Evolutionary conservation across 53 echinoderm and acorn worm genomes (phyloP).

Genomic region (Henricia sp.): DNA sequence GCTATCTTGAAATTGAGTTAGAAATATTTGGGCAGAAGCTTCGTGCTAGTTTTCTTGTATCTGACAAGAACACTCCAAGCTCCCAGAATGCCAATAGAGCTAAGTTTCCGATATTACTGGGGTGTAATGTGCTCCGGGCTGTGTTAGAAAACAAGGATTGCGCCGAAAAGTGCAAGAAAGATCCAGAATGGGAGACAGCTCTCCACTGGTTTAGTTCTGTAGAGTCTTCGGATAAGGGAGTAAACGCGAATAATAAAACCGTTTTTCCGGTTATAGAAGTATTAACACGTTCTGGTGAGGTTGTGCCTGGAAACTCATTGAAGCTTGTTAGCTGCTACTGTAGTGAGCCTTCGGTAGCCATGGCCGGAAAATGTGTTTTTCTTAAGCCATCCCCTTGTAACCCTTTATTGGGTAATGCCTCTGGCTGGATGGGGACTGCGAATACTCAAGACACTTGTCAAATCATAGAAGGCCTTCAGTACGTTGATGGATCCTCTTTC

Average conservation of each 20-base stretch:
- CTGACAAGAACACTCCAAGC: background rate
- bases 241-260: too few relatives aligned
- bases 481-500: background rate
- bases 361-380: background rate
- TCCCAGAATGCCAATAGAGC: background rate
- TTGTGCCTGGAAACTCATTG: background rate
- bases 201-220: background rate
- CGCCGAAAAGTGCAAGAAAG: too few relatives aligned
- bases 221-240: too few relatives aligned
- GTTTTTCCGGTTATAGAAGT: too few relatives aligned
- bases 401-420: background rate
- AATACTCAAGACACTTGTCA: background rate
- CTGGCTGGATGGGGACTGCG: background rate
- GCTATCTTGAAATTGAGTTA: background rate
- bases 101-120: background rate
- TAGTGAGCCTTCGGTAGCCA: background rate
- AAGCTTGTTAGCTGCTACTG: background rate
- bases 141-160: too few relatives aligned
- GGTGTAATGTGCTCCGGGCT: background rate
- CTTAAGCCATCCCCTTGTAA: background rate
- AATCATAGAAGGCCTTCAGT: background rate
- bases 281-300: too few relatives aligned
- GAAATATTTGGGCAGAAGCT: slow-evolving; percentile 2
- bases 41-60: background rate
- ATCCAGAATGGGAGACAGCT: background rate